These are phyloP conservation scores for Stegana nigrithorax DNA, from an alignment of 2,888 invertebrate genomes.

Conservation along the genomic window DNA sequence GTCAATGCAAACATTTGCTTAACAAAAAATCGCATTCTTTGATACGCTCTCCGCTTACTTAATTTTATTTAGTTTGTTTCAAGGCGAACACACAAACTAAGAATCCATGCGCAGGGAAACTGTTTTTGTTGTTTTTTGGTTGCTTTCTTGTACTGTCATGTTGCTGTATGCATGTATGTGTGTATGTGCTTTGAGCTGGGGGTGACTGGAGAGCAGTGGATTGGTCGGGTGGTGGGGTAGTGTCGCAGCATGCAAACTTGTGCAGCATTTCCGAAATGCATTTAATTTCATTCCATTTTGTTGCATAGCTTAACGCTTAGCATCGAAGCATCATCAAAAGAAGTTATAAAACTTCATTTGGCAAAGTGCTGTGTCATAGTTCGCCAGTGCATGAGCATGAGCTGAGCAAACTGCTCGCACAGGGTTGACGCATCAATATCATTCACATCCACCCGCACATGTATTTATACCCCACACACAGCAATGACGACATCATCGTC, in stretches of 20 bases:
- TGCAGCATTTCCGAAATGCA: slow-evolving; percentile 50
- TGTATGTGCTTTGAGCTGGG: no score
- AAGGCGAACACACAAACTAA: slow-evolving; percentile 8
- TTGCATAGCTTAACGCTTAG: slow-evolving; percentile 25
- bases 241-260: not conserved
- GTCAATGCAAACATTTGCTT: slow-evolving; percentile 6
- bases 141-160: no score
- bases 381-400: not conserved
- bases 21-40: not conserved
- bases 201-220: no score
- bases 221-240: no score
- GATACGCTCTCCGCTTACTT: slow-evolving; percentile 2
- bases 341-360: slow-evolving; percentile 58
- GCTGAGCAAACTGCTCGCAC: not conserved
- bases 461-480: not conserved
- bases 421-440: slow-evolving; percentile 51
- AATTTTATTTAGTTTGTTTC: slow-evolving; percentile 12
- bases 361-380: slow-evolving; percentile 52
- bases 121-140: not conserved
- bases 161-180: no score
- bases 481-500: slow-evolving; percentile 27
- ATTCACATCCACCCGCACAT: slow-evolving; percentile 58
- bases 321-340: slow-evolving; percentile 31
- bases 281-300: slow-evolving; percentile 56
- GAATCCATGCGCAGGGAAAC: no score